These are phyloP conservation scores for Drosophila burlai DNA, from an alignment of 1,140 invertebrate genomes.

Conservation along the genomic window DNA sequence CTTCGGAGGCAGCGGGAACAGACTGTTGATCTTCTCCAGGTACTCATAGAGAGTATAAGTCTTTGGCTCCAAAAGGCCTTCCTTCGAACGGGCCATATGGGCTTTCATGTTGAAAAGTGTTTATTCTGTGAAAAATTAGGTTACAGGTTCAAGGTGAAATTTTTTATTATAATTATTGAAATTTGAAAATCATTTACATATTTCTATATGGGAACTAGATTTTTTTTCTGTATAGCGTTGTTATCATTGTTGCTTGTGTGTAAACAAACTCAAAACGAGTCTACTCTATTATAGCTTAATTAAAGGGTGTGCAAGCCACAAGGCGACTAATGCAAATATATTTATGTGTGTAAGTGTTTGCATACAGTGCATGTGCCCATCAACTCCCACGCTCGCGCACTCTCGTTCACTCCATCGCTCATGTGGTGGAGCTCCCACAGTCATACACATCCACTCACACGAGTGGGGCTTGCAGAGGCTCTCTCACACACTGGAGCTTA, in stretches of 20 bases:
- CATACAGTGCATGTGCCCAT: slow-evolving; percentile 21
- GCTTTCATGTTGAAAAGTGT: not conserved
- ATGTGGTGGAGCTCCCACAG: slow-evolving; percentile 12
- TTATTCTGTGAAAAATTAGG: not conserved
- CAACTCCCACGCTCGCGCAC: slow-evolving; percentile 52
- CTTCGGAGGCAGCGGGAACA: slow-evolving; percentile 25
- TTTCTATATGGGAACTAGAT: not conserved
- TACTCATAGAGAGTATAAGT: not conserved
- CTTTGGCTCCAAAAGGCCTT: fast-evolving
- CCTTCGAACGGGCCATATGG: too few relatives aligned
- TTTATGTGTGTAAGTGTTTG: slow-evolving; percentile 1
- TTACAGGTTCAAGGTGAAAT: not conserved
- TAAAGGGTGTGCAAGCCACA: slow-evolving; percentile 25
- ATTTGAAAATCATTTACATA: not conserved
- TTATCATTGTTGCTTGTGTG: not conserved
- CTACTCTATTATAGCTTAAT: slow-evolving; percentile 1
- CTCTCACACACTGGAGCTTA: slow-evolving; percentile 16
- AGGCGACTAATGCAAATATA: not conserved
- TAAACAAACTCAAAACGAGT: not conserved
- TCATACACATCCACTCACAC: not conserved
- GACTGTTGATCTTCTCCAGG: slow-evolving; percentile 10
- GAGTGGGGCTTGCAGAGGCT: slow-evolving; percentile 10
- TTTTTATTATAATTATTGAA: too few relatives aligned
- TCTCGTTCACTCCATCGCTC: slow-evolving; percentile 4
- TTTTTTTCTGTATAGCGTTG: not conserved